phyloP scores from a whole-genome alignment of 92 coral and sea anemone genomes.

The Parazoanthus swiftii region DNA sequence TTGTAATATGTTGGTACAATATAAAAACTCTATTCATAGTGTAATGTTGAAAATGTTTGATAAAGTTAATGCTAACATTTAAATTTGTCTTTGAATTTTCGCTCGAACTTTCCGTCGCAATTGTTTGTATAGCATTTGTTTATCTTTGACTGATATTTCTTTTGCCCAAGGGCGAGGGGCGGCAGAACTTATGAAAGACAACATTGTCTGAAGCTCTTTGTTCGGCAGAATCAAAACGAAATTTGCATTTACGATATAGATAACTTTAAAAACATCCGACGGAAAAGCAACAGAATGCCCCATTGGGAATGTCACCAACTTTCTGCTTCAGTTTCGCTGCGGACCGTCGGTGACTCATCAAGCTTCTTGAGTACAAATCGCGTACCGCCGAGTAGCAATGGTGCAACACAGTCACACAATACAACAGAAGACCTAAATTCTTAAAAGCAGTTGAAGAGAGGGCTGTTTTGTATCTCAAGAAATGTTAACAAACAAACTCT shows the following conservation, averaged over 20 bases:
- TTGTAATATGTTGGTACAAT: no score
- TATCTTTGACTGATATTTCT: background rate
- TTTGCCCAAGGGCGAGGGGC: slow-evolving; percentile 4
- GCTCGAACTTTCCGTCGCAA: background rate
- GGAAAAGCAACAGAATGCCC: background rate
- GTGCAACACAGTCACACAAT: background rate
- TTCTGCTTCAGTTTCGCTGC: background rate
- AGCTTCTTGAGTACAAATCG: background rate
- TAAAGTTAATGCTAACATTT: background rate
- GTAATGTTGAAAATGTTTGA: background rate
- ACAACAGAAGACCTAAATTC: background rate
- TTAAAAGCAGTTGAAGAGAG: background rate
- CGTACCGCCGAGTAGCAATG: background rate
- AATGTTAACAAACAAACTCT: background rate
- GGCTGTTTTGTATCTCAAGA: background rate
- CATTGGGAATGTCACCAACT: background rate
- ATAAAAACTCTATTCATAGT: background rate
- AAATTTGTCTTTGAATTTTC: background rate
- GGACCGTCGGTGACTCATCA: background rate
- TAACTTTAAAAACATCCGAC: background rate
- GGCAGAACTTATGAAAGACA: background rate
- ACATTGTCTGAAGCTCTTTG: background rate
- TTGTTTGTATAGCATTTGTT: background rate
- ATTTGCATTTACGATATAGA: slow-evolving; percentile 1
- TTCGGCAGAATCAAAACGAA: background rate